Evolutionary conservation across 2,113 vertebrate species (phyloP), one percentile per base, ranked within the genome.

Genomic region (Chunga burmeisteri): DNA sequence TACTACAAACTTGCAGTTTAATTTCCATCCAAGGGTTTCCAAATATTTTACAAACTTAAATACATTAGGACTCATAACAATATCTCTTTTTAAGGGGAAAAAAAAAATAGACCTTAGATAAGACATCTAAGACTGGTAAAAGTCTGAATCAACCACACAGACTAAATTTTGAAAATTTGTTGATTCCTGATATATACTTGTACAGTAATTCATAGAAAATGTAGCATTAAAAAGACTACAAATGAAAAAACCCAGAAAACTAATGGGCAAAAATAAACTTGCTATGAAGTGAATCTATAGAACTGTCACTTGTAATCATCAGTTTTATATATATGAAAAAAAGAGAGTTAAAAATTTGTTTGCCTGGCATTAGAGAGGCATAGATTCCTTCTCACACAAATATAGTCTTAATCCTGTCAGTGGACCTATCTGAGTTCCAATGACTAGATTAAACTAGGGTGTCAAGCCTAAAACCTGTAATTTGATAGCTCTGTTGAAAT

Each of bases 11-110:
- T 13, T 46, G 36, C 1, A 3, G 5, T 68, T 85, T 72, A 40
- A 68, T 74, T 93, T 81, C 27, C 14, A 74, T 49, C 16, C 20
- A 55, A 63, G 14, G 20, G 52, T 94, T 93, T 86, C 8, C 26
- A 74, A 55, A 32, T 32, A 61, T n/a, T 79, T 86, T 66, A 18
- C 4, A 15, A 74, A 52, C 36, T 55, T 21, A 44, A 52, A 61
- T 47, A 36, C 3, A 6, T 42, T 38, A 79, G 21, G 16, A 30
- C 15, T 65, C 0, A 0, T n/a, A 83, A 65, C 5, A 15, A 14
- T 25, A 21, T 36, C 3, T 61, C 47, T 47, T 36, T 53, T 53
- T 38, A n/a, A 44, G 16, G n/a, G 10, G 42, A 32, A n/a, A 26
- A 46, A 49, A 13, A 22, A 47, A 29, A 3, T 4, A 71, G 10